Evolutionary conservation across 2,797 vertebrate genomes (phyloP), one percentile per base, ranked within the genome.

Genomic region (Thripadectes ignobilis): DNA sequence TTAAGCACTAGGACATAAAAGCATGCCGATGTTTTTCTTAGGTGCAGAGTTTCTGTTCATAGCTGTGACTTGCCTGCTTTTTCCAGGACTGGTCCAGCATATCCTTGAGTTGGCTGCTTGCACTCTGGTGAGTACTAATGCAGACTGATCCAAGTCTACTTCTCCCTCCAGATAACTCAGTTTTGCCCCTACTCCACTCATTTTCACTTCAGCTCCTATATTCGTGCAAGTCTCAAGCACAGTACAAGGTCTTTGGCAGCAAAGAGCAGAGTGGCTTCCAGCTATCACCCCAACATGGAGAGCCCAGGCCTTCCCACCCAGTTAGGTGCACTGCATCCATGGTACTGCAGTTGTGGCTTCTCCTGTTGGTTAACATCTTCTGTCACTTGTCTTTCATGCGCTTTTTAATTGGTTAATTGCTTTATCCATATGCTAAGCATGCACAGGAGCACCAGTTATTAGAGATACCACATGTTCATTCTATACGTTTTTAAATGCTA

Each of bases 281-380:
- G n/a, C 5, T 24, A 2, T 15, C 0, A 0, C 15, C 30, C n/a
- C 0, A 1, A 8, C 34, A 32, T 0, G 1, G 32, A n/a, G 43
- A 74, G 66, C 14, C 34, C 36, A 43, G 69, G 34, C 13, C 20
- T 55, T 27, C 5, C 36, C 7, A 18, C 51, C 32, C 11, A 4
- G 34, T 27, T 43, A 29, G 12, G 54, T 24, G 15, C 8, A 2
- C n/a, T 38, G 19, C 30, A 14, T 41, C 67, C 59, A 43, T 63
- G 27, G 26, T 39, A 36, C 32, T 36, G 51, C 51, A 48, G 12
- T 17, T 61, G 27, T 34, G 85, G 22, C 36, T 66, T 87, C 66
- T 75, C 29, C 20, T 77, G 24, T 62, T 69, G 51, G 26, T 61
- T 73, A 57, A 41, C 34, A 62, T 58, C 59, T 72, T 85, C 68